Evolutionary conservation across 2,113 vertebrate species (phyloP).

Genomic region (Corydoras maculifer): DNA sequence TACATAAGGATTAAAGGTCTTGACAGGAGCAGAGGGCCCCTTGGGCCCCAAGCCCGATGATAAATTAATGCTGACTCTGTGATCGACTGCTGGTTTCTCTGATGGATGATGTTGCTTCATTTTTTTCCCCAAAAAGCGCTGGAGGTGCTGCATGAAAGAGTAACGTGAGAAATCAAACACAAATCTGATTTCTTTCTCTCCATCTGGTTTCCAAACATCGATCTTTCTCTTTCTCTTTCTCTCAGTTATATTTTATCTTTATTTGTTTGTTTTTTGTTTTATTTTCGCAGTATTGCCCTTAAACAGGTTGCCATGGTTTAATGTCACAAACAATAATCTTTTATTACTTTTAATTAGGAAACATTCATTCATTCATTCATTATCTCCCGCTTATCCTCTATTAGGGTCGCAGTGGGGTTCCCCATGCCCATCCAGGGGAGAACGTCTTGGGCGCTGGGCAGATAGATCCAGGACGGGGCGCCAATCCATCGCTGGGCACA

Average conservation of each 20-base stretch:
- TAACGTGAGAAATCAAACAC: background rate
- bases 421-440: too few species aligned
- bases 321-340: background rate
- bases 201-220: background rate
- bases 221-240: background rate
- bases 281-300: conserved; percentile 1
- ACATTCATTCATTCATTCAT: too few species aligned
- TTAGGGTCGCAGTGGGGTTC: too few species aligned
- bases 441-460: too few species aligned
- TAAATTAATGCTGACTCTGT: background rate
- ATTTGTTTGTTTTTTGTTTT: background rate
- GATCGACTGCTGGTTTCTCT: background rate
- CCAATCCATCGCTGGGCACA: too few species aligned
- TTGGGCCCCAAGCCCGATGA: background rate
- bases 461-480: too few species aligned
- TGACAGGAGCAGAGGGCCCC: background rate
- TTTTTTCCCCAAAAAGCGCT: background rate
- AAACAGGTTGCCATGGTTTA: background rate
- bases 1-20: background rate
- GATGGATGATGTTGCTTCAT: background rate
- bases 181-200: background rate
- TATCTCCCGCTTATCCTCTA: too few species aligned
- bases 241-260: background rate
- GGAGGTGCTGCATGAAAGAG: background rate
- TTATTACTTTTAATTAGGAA: too few species aligned